Percentiles rank a stretch among this genome's conserved stretches.
These are phyloP conservation scores for Galerucella calmariensis DNA, from an alignment of 2,888 invertebrate species.

Conservation along the genomic window DNA sequence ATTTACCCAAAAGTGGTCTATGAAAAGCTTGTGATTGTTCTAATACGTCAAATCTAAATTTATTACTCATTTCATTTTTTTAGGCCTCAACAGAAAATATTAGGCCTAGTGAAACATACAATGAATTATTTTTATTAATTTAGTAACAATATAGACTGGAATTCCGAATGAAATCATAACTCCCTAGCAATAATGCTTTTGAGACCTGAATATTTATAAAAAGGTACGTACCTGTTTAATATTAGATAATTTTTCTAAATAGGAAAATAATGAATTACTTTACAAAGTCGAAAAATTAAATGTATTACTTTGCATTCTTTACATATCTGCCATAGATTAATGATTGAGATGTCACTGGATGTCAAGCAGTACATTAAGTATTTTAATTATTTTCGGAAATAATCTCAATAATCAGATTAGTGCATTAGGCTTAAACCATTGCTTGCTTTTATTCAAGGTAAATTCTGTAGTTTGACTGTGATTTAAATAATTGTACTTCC, in stretches of 20 bases:
- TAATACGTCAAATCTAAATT: conserved; percentile 1
- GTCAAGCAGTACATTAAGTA: background rate
- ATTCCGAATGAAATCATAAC: background rate
- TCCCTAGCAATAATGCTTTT: conserved; percentile 21
- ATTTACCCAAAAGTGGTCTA: conserved; percentile 4
- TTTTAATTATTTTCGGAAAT: background rate
- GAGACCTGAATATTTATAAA: conserved; percentile 20
- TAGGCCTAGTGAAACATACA: conserved; percentile 7
- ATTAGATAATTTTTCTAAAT: conserved; percentile 1
- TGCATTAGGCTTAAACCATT: background rate
- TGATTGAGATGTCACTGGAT: background rate
- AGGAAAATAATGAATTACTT: background rate
- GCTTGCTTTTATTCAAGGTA: background rate
- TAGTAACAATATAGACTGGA: conserved; percentile 12
- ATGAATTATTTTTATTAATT: conserved; percentile 3
- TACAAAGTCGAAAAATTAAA: background rate
- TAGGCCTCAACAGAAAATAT: too few species aligned
- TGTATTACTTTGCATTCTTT: background rate
- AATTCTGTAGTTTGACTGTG: background rate
- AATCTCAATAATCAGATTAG: background rate
- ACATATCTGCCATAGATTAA: background rate
- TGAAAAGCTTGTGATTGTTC: background rate
- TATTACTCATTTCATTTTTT: background rate
- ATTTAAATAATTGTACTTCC: background rate
- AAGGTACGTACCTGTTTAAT: conserved; percentile 14